phyloP scores from a whole-genome alignment of 1,140 invertebrate genomes.

The Tetragnatha versicolor region DNA sequence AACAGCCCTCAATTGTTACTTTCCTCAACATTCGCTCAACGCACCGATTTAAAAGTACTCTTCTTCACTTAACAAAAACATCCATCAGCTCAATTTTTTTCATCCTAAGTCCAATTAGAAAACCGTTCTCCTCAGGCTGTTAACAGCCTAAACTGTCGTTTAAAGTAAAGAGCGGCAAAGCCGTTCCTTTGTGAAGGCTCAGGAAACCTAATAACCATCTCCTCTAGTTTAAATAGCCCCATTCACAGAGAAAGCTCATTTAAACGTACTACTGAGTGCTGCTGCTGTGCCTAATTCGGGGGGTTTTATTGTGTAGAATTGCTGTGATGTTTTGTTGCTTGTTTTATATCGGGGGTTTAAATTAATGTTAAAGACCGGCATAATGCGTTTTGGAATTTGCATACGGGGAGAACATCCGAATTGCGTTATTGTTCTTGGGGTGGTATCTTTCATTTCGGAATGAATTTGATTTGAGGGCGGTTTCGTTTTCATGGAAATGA shows the following conservation, averaged over 20 bases:
- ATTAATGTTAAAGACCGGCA: no score
- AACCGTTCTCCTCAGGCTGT: not conserved
- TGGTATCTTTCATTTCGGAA: no score
- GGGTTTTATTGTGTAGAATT: slow-evolving; percentile 12
- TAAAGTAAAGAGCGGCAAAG: not conserved
- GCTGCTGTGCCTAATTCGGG: not conserved
- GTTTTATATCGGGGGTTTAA: not conserved
- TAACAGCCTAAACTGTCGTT: slow-evolving; percentile 24
- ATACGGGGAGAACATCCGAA: no score
- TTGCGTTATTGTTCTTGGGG: no score
- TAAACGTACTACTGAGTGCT: not conserved
- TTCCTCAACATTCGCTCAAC: not conserved
- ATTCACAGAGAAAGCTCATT: slow-evolving; percentile 5
- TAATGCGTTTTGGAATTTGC: no score
- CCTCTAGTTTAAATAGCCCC: slow-evolving; percentile 19
- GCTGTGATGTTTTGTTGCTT: not conserved
- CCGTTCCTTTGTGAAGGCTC: not conserved
- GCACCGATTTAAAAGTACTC: slow-evolving; percentile 12
- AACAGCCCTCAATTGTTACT: no score
- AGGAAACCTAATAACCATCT: not conserved
- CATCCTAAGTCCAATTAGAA: not conserved
- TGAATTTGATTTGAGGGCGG: no score
- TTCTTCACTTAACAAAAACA: not conserved
- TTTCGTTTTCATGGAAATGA: no score
- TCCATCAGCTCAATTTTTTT: not conserved